Evolutionary conservation across 2,797 vertebrate species (phyloP).

Genomic region (Bryconaethiops microstoma): DNA sequence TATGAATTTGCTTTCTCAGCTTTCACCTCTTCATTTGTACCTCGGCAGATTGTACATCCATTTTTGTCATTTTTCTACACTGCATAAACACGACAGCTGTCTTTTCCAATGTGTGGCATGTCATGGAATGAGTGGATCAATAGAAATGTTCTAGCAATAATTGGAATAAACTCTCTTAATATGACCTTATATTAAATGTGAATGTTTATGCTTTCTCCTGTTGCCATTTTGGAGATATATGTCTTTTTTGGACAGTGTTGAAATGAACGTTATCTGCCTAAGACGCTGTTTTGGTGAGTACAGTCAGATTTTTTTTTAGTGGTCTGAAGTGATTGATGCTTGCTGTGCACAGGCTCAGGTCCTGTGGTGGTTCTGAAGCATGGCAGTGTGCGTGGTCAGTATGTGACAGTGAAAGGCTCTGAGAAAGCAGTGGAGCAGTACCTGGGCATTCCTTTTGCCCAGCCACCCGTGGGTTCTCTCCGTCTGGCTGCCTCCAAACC

Average conservation of each 20-base stretch:
- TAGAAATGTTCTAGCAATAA: too few relatives aligned
- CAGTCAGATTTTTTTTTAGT: not conserved
- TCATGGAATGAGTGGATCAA: too few relatives aligned
- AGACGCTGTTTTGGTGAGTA: not conserved
- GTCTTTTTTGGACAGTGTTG: not conserved
- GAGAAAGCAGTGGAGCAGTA: slow-evolving; percentile 69
- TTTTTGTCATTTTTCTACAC: too few relatives aligned
- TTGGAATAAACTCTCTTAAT: too few relatives aligned
- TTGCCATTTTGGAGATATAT: too few relatives aligned
- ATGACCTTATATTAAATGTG: not conserved
- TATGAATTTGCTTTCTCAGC: not conserved
- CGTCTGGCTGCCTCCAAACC: slow-evolving; percentile 73
- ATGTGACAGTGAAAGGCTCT: slow-evolving; percentile 70
- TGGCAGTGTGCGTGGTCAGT: slow-evolving; percentile 69
- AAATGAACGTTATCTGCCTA: not conserved
- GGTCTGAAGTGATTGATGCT: not conserved
- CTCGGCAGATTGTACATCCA: too few relatives aligned
- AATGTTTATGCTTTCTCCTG: not conserved
- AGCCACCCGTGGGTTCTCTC: slow-evolving; percentile 73
- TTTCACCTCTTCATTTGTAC: not conserved
- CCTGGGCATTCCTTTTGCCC: slow-evolving; percentile 76
- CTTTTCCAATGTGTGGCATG: too few relatives aligned
- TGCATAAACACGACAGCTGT: too few relatives aligned
- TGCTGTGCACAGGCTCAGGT: slow-evolving; percentile 38
- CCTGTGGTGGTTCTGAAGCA: slow-evolving; percentile 68